phyloP scores from a whole-genome alignment of 2,797 vertebrate genomes.

The Phrynocephalus forsythii region DNA sequence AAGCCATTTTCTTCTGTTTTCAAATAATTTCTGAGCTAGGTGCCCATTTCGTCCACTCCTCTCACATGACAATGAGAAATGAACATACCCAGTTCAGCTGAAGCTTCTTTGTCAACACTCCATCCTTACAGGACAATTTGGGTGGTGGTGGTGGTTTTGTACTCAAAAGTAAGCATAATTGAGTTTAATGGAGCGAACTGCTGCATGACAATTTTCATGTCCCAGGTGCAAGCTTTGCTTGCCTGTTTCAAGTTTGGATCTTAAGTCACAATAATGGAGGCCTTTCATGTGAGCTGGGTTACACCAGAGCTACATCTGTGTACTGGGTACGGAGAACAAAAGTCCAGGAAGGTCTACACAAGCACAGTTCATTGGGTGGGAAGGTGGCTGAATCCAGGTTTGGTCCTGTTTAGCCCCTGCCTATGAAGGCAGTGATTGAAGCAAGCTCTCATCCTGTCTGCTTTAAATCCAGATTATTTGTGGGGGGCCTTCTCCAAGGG shows the following conservation, averaged over 20 bases:
- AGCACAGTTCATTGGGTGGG: neutral
- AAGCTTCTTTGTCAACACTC: neutral
- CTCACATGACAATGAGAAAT: too few relatives aligned
- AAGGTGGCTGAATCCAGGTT: neutral
- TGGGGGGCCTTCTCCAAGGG: neutral
- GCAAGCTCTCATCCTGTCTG: too few relatives aligned
- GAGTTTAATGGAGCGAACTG: neutral
- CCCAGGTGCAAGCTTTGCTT: neutral
- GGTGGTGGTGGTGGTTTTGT: too few relatives aligned
- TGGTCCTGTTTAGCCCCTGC: neutral
- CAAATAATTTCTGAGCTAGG: neutral
- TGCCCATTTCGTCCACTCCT: neutral
- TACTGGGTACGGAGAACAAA: accelerated
- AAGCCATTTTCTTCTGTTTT: neutral
- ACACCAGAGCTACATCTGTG: neutral
- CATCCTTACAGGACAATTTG: too few relatives aligned
- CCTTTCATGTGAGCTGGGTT: neutral
- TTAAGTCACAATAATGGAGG: neutral
- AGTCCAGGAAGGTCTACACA: accelerated
- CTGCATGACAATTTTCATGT: accelerated
- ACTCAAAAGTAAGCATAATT: neutral
- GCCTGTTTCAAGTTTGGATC: neutral
- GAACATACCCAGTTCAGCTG: neutral
- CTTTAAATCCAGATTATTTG: neutral
- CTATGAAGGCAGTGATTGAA: too few relatives aligned